These are phyloP conservation scores for Steatocranus sp. DNA, from an alignment of 2,797 vertebrate genomes.

Conservation along the genomic window DNA sequence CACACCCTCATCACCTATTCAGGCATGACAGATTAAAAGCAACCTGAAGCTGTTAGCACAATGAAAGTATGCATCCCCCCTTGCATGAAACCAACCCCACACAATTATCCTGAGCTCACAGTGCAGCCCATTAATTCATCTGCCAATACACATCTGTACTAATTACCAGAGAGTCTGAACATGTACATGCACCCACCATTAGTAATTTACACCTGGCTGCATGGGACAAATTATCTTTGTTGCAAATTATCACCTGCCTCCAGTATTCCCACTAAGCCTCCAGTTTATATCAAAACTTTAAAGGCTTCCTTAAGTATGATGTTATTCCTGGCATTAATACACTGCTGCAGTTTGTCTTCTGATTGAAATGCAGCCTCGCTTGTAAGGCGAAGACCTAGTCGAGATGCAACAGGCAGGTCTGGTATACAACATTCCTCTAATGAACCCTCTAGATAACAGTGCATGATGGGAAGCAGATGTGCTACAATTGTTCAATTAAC, in stretches of 20 bases:
- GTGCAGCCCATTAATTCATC: slow-evolving; percentile 2
- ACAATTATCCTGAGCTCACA: not conserved
- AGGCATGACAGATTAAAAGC: slow-evolving; percentile 5
- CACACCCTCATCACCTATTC: slow-evolving; percentile 1
- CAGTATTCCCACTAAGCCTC: not conserved
- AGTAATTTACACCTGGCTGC: slow-evolving; percentile 21
- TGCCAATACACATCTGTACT: slow-evolving; percentile 6
- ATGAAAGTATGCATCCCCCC: not conserved
- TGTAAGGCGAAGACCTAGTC: not conserved
- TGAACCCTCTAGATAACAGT: slow-evolving; percentile 36
- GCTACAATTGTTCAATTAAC: slow-evolving; percentile 51
- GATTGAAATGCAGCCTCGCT: slow-evolving; percentile 21
- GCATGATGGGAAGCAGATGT: slow-evolving; percentile 52
- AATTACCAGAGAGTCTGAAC: slow-evolving; percentile 9
- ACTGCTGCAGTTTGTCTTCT: not conserved
- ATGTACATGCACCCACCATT: not conserved
- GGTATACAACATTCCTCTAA: slow-evolving; percentile 13
- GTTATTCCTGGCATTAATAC: not conserved
- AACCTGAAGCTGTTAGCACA: slow-evolving; percentile 20
- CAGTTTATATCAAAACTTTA: not conserved
- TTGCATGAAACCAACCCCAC: not conserved
- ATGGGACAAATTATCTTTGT: not conserved
- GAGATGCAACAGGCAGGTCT: not conserved
- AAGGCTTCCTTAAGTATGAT: not conserved
- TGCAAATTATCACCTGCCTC: not conserved